Base-by-base conservation (phyloP, 2,888 invertebrate species). In the Drosophila suboccidentalis region DNA sequence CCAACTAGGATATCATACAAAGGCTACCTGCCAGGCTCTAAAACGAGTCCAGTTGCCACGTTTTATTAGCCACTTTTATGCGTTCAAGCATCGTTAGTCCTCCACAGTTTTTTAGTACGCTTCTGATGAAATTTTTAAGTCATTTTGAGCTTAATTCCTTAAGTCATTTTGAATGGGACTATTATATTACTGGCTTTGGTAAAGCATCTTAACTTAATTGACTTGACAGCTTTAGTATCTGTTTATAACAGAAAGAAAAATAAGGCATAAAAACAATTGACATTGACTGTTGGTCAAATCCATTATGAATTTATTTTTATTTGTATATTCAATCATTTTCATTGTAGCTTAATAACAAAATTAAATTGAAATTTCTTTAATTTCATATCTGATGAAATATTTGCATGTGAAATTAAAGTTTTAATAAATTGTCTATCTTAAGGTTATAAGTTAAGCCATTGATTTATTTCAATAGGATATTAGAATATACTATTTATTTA, bases 1-100 rank as follows among this genome's bases (percentile, higher is more conserved):
- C 36, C 54, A 59, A 65, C 49, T 65, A 26, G n/a, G 10, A 46
- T 36, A 13, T 32, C 11, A 8, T 46, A 10, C 32, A 19, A 19
- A 17, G 36, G 1, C 53, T 61, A 61, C 59, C 44, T 39, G 47
- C 58, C 15, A 13, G n/a, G 9, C 17, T 29, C 10, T 13, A 15
- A 26, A 41, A 26, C 15, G 26, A 29, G 17, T 49, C 29, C 53
- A 36, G 53, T 49, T 55, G 38, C 50, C 79, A 75, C 64, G 59
- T 78, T 79, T 70, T 74, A 78, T 81, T 70, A 53, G 75, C 55
- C 63, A 36, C 70, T 70, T 81, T 78, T 78, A 81, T 81, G 78
- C 79, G 59, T 69, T 69, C 78, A 78, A 74, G 82, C 78, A 65
- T 81, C 70, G 78, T 67, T 78, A 67, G 75, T 59, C 61, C 47